phyloP scores from a whole-genome alignment of 2,888 invertebrate genomes.

The Ashinkailepas kermadecensis region DNA sequence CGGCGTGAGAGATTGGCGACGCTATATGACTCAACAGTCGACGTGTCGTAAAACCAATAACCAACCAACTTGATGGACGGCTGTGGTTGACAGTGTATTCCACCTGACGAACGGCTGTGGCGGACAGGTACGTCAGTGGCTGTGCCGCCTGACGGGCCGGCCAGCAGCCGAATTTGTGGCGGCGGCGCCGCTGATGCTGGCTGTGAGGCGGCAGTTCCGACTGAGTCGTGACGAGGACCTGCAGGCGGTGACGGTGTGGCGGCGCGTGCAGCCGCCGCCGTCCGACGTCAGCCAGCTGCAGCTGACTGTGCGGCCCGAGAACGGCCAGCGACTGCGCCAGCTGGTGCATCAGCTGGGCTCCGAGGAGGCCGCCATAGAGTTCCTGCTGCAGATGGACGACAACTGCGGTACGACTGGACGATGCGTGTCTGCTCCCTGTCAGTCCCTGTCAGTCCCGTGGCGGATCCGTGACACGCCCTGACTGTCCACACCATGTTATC shows the following conservation, averaged over 20 bases:
- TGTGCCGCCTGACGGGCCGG: neutral
- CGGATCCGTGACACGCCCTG: too few relatives aligned
- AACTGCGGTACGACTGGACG: neutral
- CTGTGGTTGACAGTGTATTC: too few relatives aligned
- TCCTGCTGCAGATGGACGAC: constrained; percentile 22
- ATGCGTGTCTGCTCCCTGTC: too few relatives aligned
- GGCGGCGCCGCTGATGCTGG: neutral
- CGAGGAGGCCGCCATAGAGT: constrained; percentile 15
- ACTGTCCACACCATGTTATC: too few relatives aligned
- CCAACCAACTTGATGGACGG: too few relatives aligned
- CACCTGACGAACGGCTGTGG: too few relatives aligned
- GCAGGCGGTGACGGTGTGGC: constrained; percentile 13
- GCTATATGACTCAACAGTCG: too few relatives aligned
- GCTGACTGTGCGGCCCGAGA: constrained; percentile 11
- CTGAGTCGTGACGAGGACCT: constrained; percentile 12
- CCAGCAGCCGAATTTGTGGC: neutral
- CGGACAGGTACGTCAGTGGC: neutral
- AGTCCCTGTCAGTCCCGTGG: too few relatives aligned
- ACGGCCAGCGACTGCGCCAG: neutral
- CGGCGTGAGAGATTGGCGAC: too few relatives aligned
- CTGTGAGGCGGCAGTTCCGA: constrained; percentile 7
- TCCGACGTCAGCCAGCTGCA: neutral
- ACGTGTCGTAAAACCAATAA: too few relatives aligned
- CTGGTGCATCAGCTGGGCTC: constrained; percentile 21
- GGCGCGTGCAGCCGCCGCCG: neutral